Conservation (phyloP, 2,113 vertebrate species). For the Dipodomys merriami region DNA sequence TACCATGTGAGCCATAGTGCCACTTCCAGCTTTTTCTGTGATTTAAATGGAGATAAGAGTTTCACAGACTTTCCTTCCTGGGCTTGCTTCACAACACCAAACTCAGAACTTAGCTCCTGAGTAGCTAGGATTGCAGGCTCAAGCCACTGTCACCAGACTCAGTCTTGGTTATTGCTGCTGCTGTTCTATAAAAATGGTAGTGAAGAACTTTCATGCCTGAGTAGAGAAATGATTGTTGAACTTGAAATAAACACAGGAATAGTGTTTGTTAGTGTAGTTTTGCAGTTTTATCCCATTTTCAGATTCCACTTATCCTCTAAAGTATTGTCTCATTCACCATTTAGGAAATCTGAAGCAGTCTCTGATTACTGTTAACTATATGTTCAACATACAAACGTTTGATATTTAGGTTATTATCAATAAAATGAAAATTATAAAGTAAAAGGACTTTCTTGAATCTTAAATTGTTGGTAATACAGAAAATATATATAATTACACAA, state of each 20-base stretch:
- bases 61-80: no score
- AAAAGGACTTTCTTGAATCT: background rate
- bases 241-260: accelerated
- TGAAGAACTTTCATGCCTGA: background rate
- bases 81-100: no score
- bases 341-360: background rate
- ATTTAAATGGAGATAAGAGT: no score
- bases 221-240: background rate
- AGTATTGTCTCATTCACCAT: background rate
- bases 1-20: no score
- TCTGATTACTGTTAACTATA: background rate
- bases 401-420: constrained; percentile 1
- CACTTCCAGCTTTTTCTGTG: no score
- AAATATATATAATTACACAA: background rate
- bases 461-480: background rate
- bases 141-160: no score
- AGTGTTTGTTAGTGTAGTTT: background rate
- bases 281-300: background rate
- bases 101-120: no score
- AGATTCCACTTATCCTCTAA: background rate
- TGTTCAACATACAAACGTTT: background rate
- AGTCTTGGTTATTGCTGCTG: background rate
- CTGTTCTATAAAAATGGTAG: background rate
- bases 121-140: no score
- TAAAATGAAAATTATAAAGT: background rate